phyloP scores from a whole-genome alignment of 2,797 vertebrate genomes.

The Nannoperca obscura region DNA sequence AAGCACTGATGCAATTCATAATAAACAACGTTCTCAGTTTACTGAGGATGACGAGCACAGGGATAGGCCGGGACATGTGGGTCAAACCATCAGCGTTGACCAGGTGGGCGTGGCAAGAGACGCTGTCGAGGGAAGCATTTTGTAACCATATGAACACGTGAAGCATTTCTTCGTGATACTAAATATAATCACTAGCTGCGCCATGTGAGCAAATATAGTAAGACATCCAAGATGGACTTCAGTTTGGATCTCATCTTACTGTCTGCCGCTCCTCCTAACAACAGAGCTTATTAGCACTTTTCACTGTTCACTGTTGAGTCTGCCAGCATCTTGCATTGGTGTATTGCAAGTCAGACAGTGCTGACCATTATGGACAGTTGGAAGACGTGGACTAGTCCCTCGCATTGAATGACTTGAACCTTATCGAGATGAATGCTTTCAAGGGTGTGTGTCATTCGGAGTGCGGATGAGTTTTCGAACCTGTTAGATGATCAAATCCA shows the following conservation, averaged over 20 bases:
- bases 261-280: conserved; percentile 2
- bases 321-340: not conserved
- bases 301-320: not conserved
- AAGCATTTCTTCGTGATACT: not conserved
- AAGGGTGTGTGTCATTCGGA: conserved; percentile 18
- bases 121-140: not conserved
- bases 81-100: not conserved
- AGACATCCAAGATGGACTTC: not conserved
- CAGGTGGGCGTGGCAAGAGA: not conserved
- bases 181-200: not conserved
- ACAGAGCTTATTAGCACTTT: conserved; percentile 9
- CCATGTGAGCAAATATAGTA: not conserved
- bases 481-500: conserved; percentile 48
- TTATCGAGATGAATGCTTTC: conserved; percentile 52
- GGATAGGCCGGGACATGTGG: not conserved
- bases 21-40: not conserved
- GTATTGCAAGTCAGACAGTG: not conserved
- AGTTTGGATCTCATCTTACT: not conserved
- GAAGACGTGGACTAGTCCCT: conserved; percentile 17
- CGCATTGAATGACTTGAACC: conserved; percentile 24
- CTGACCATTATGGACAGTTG: conserved; percentile 12
- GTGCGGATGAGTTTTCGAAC: conserved; percentile 35
- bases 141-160: not conserved
- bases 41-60: not conserved
- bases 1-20: not conserved